Evolutionary conservation across 2,797 vertebrate genomes (phyloP).

Genomic region (Argya squamiceps): DNA sequence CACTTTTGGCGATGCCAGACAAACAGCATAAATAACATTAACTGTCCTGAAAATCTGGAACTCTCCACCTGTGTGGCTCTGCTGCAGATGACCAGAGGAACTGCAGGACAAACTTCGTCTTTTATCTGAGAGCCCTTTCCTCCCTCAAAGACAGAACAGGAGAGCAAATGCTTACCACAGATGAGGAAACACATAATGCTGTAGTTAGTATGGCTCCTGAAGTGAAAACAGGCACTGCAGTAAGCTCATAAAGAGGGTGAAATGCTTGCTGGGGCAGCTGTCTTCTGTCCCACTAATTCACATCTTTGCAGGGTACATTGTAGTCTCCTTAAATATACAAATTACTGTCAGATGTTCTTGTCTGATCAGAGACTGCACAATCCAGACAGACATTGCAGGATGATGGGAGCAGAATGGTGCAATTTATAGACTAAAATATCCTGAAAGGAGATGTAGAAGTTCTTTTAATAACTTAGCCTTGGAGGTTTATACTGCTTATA

Average conservation of each 20-base stretch:
- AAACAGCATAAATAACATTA: neutral
- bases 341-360: neutral
- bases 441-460: neutral
- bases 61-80: neutral
- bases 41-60: neutral
- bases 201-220: neutral
- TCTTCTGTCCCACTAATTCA: neutral
- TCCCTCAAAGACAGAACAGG: neutral
- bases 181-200: neutral
- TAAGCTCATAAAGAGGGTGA: neutral
- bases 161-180: neutral
- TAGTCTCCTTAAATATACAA: neutral
- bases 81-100: neutral
- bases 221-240: neutral
- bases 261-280: neutral
- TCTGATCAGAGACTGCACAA: slow-evolving; percentile 12
- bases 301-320: neutral
- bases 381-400: neutral
- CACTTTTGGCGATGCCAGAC: neutral
- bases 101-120: neutral
- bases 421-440: slow-evolving; percentile 31
- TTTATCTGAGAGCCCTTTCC: neutral
- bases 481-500: slow-evolving; percentile 3
- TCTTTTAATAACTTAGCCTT: neutral
- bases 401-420: neutral